phyloP scores from a whole-genome alignment of 1,140 invertebrate species.

The Chlorops oryzae region DNA sequence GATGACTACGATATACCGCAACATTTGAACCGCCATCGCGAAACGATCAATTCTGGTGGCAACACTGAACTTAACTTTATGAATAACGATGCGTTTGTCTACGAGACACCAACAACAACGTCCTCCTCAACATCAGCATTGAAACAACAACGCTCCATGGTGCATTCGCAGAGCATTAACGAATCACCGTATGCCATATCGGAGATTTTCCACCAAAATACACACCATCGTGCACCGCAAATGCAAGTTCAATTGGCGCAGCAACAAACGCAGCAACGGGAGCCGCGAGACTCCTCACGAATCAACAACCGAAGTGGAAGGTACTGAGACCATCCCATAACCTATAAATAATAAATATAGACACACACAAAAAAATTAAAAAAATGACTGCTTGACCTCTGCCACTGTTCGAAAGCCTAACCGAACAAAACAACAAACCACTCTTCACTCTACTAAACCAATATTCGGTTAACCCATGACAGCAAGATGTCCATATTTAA shows the following conservation, averaged over 20 bases:
- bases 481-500: no score
- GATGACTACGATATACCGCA: conserved; percentile 20
- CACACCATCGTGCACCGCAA: no score
- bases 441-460: no score
- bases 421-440: no score
- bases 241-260: no score
- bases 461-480: no score
- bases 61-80: conserved; percentile 44
- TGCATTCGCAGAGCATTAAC: conserved; percentile 24
- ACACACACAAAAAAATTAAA: no score
- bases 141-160: conserved; percentile 26
- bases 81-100: conserved; percentile 40
- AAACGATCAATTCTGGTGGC: conserved; percentile 41
- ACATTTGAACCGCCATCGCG: conserved; percentile 21
- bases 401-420: no score
- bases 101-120: conserved; percentile 37
- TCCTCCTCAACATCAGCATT: conserved; percentile 3
- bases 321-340: no score
- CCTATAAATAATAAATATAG: no score
- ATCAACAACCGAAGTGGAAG: no score
- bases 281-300: background rate
- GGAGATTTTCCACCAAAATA: background rate
- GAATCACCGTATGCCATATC: conserved; percentile 11
- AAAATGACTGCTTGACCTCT: no score
- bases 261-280: conserved; percentile 4